Evolutionary conservation across 1,140 invertebrate species (phyloP).

Genomic region (Lepidurus apus): DNA sequence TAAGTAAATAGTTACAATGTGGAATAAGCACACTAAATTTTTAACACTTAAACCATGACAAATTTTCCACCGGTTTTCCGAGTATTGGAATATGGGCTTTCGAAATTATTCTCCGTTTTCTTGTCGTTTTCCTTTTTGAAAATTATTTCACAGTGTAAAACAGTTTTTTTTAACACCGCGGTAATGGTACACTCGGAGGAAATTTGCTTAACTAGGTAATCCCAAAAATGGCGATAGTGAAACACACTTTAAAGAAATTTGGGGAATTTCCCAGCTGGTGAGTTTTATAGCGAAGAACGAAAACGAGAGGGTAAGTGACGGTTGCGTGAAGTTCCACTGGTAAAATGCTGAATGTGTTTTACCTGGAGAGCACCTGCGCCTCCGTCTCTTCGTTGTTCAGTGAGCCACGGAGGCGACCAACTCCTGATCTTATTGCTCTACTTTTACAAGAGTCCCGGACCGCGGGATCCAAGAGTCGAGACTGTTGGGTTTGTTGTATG

Average conservation of each 20-base stretch:
- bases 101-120: background rate
- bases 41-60: background rate
- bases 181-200: background rate
- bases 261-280: background rate
- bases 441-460: constrained; percentile 13
- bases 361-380: constrained; percentile 16
- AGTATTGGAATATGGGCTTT: background rate
- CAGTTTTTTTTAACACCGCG: background rate
- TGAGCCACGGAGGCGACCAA: constrained; percentile 16
- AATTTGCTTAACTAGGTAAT: background rate
- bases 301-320: background rate
- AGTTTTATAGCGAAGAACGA: background rate
- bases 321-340: background rate
- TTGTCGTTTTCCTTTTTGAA: background rate
- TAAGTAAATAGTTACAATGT: background rate
- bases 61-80: background rate
- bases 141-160: background rate
- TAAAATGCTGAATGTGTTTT: constrained; percentile 10
- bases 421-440: constrained; percentile 21
- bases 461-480: background rate
- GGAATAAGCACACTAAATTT: no score
- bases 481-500: background rate
- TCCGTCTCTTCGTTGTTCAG: constrained; percentile 13
- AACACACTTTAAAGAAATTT: background rate
- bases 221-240: background rate